phyloP scores from a whole-genome alignment of 2,113 vertebrate species.

The Phaethornis superciliosus region DNA sequence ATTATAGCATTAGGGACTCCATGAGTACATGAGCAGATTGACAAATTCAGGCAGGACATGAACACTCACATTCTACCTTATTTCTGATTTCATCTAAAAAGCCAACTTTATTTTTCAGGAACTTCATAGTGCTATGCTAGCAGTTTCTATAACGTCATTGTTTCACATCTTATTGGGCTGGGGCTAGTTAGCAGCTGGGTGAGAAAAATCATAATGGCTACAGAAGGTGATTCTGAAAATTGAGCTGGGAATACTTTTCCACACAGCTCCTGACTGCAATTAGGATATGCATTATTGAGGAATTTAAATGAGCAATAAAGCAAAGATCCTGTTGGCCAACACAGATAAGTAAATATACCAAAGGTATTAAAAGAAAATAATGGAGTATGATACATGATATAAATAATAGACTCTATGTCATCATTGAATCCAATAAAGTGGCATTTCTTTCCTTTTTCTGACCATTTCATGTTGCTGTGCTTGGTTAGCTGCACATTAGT shows the following conservation, averaged over 20 bases:
- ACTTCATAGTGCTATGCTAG: not conserved
- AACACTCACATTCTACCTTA: not conserved
- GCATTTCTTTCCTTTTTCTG: not conserved
- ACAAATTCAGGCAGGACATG: not conserved
- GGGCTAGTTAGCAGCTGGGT: not conserved
- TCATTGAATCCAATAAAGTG: not conserved
- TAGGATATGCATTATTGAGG: not conserved
- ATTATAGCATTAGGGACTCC: not conserved
- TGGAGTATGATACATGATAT: not conserved
- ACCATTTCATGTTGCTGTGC: not conserved
- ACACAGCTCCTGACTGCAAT: not conserved
- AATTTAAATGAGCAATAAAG: not conserved
- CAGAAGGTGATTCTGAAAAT: not conserved
- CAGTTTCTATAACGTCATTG: accelerated
- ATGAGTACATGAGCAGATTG: not conserved
- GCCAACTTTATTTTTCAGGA: not conserved
- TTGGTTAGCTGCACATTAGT: not conserved
- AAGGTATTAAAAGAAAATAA: not conserved
- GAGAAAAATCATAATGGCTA: not conserved
- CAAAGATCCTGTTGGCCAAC: not conserved
- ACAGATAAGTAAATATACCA: not conserved
- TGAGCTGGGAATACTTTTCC: not conserved
- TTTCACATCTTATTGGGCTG: not conserved
- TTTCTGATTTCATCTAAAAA: not conserved
- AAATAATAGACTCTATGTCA: not conserved